A percentile compares a stretch with the other conserved stretches of the same genome.
phyloP scores from a whole-genome alignment of 2,888 invertebrate species.

The Minunthozetes semirufus region DNA sequence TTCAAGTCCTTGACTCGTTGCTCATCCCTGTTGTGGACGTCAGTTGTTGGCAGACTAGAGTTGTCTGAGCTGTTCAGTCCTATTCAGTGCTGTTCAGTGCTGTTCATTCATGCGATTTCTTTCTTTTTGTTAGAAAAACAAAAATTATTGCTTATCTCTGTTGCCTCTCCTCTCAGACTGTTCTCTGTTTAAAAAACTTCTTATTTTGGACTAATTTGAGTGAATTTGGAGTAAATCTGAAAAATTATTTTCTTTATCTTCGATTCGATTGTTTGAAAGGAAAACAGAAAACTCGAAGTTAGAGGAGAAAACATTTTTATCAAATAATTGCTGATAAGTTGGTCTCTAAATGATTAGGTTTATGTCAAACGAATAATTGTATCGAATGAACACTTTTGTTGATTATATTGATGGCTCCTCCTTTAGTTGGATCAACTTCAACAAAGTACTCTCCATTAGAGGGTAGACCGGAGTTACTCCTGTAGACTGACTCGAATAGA shows the following conservation, averaged over 20 bases:
- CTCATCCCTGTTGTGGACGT: neutral
- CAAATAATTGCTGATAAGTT: conserved; percentile 3
- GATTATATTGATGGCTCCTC: conserved; percentile 5
- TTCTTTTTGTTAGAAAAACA: too few relatives aligned
- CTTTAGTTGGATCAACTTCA: conserved; percentile 15
- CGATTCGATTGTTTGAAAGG: conserved; percentile 6
- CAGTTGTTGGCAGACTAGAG: conserved; percentile 7
- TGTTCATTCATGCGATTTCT: conserved; percentile 23
- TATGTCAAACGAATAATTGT: conserved; percentile 17
- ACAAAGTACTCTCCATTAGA: neutral
- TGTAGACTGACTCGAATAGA: neutral
- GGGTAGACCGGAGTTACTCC: neutral
- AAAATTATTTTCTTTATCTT: neutral
- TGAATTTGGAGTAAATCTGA: neutral
- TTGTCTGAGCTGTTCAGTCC: neutral
- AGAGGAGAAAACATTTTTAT: neutral
- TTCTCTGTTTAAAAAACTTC: neutral
- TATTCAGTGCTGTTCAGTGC: neutral
- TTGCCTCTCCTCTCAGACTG: too few relatives aligned
- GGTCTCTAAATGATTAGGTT: neutral
- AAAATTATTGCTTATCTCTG: neutral
- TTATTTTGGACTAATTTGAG: neutral
- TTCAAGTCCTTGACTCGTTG: too few relatives aligned
- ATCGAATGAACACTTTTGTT: conserved; percentile 17
- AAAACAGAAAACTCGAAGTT: neutral